Percentiles rank a stretch among this genome's conserved stretches.
These are phyloP conservation scores for Phocoena sinus DNA, from an alignment of 2,113 vertebrate species.

Conservation along the genomic window DNA sequence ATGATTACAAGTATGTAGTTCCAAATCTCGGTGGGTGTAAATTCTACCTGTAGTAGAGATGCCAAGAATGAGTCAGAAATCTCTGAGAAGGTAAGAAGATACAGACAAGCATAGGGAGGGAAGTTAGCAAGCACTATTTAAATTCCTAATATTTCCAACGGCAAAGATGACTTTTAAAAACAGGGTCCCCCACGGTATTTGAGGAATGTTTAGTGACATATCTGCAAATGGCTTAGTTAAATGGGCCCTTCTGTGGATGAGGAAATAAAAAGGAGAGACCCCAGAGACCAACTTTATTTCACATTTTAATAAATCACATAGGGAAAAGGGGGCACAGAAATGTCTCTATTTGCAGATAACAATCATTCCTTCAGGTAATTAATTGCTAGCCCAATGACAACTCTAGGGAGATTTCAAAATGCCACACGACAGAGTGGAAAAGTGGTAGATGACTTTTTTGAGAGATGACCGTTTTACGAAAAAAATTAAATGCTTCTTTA, in stretches of 20 bases:
- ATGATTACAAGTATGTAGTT: background rate
- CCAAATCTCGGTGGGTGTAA: background rate
- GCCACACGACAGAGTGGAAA: background rate
- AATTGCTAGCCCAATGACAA: background rate
- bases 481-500: conserved; percentile 7
- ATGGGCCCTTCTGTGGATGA: background rate
- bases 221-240: conserved; percentile 25
- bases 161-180: conserved; percentile 38
- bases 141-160: background rate
- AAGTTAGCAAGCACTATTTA: conserved; percentile 14
- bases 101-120: background rate
- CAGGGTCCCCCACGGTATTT: background rate
- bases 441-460: background rate
- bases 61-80: background rate
- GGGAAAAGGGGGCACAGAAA: conserved; percentile 1
- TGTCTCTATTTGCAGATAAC: background rate
- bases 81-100: background rate
- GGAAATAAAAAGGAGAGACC: background rate
- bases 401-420: conserved; percentile 6
- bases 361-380: background rate
- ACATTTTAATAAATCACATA: conserved; percentile 15
- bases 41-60: background rate
- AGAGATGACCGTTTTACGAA: background rate
- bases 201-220: background rate
- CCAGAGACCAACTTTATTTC: conserved; percentile 1